Base-by-base conservation (phyloP, 2,797 vertebrate species). In the Acipenser ruthenus region DNA sequence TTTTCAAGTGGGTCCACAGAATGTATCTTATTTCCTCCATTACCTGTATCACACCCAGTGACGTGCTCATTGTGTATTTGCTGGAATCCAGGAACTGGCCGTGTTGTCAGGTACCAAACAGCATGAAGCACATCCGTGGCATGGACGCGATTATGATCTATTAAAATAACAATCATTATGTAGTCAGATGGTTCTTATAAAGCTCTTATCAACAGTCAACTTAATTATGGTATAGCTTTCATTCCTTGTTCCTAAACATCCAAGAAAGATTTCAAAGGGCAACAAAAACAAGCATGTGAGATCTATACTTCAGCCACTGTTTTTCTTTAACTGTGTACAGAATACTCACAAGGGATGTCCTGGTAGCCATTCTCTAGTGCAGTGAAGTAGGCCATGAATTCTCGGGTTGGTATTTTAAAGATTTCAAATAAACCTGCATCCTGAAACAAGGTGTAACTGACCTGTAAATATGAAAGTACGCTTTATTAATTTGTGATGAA, bases 61-160 rank as follows among this genome's bases (percentile, higher is more conserved):
- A 91, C 80, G 53, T 85, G 90, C 70, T 92, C 92, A 61, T 71
- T 89, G 65, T 85, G 88, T 74, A 89, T 87, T 80, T 95, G 93
- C 79, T 95, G 95, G 80, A 98, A 95, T 69, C 95, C 95, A 53
- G 97, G 97, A 76, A 98, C 89, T 60, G 93, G 94, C 73, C 90
- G 82, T 68, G 96, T 98, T 79, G 96, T 99, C 77, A 99, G 89
- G 80, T 94, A 99, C 97, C 97, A 98, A 62, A 99, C 97, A 68
- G 97, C 96, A 55, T 99, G 97, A 65, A 99, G 92, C 75, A 99
- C 97, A 70, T 99, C 97, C 49, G 97, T 96, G 83, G 97, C 96
- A 68, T 99, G 96, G 74, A 98, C 88, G 65, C 97, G 91, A 79
- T 99, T 99, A 72, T 99, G 97, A 88, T 99, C 97, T 99, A 75